Conservation (phyloP, 2,888 invertebrate species). For the Chaetoderma sp. region DNA sequence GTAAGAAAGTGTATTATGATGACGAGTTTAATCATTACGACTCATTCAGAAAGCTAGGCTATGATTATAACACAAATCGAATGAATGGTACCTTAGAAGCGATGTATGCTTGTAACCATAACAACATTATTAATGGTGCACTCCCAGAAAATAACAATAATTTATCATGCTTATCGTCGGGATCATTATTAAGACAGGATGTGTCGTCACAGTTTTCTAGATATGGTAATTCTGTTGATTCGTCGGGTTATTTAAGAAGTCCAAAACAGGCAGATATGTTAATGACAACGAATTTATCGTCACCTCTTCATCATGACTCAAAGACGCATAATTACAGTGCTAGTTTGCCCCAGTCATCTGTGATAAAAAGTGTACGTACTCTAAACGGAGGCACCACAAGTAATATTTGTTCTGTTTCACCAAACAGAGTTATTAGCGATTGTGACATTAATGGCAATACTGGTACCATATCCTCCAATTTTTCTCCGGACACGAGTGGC, state of each 20-base stretch:
- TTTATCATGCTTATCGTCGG: slow-evolving; percentile 36
- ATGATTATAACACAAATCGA: slow-evolving; percentile 46
- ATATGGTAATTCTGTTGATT: too few species aligned
- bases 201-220: not conserved
- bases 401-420: slow-evolving; percentile 51
- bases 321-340: slow-evolving; percentile 23
- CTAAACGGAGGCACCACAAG: slow-evolving; percentile 36
- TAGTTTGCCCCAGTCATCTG: too few species aligned
- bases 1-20: slow-evolving; percentile 60
- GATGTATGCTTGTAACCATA: slow-evolving; percentile 54
- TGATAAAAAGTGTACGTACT: slow-evolving; percentile 2
- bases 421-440: slow-evolving; percentile 39
- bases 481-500: not conserved
- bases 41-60: slow-evolving; percentile 51
- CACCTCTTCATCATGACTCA: not conserved
- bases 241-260: too few species aligned
- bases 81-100: slow-evolving; percentile 56
- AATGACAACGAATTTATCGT: too few species aligned
- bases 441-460: slow-evolving; percentile 37
- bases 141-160: too few species aligned
- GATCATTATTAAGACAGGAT: not conserved
- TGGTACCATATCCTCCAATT: slow-evolving; percentile 42
- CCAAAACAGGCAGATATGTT: not conserved
- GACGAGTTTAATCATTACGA: slow-evolving; percentile 56
- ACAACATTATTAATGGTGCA: slow-evolving; percentile 42